A percentile compares a stretch with the other conserved stretches of the same genome.
phyloP scores from a whole-genome alignment of 2,113 vertebrate species.

The Pangasianodon gigas region DNA sequence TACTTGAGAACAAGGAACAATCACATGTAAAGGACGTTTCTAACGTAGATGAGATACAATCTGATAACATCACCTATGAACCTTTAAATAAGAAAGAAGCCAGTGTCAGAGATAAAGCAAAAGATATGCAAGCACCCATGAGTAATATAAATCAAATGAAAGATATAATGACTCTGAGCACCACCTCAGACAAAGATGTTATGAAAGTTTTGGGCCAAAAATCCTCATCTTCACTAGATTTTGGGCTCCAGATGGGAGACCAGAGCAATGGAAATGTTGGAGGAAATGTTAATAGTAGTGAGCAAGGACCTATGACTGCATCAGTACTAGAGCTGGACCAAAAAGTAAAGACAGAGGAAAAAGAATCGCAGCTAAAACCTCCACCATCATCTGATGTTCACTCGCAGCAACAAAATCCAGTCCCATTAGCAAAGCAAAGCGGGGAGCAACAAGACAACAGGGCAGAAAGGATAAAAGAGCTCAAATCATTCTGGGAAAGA shows the following conservation, averaged over 20 bases:
- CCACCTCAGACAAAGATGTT: slow-evolving; percentile 5
- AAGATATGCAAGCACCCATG: slow-evolving; percentile 4
- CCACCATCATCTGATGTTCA: slow-evolving; percentile 5
- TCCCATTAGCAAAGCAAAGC: slow-evolving; percentile 35
- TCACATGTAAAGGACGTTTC: neutral
- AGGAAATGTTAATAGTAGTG: slow-evolving; percentile 1
- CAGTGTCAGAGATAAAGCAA: neutral
- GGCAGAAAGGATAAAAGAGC: slow-evolving; percentile 77
- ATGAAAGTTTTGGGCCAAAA: slow-evolving; percentile 8
- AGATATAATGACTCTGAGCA: neutral
- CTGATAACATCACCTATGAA: neutral
- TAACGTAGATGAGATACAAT: neutral
- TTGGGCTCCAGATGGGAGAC: neutral
- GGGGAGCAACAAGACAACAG: slow-evolving; percentile 56
- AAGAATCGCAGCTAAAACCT: slow-evolving; percentile 11
- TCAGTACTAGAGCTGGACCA: neutral
- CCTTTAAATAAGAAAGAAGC: slow-evolving; percentile 6
- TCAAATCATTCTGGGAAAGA: slow-evolving; percentile 89
- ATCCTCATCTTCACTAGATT: slow-evolving; percentile 15
- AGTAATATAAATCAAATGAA: slow-evolving; percentile 34
- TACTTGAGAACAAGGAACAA: slow-evolving; percentile 10
- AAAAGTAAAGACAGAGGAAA: neutral
- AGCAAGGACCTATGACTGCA: neutral
- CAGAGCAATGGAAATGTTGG: slow-evolving; percentile 5
- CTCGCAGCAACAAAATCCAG: slow-evolving; percentile 18